Evolutionary conservation across 2,113 vertebrate species (phyloP), one percentile per base, ranked within the genome.

Genomic region (Mustela lutreola): DNA sequence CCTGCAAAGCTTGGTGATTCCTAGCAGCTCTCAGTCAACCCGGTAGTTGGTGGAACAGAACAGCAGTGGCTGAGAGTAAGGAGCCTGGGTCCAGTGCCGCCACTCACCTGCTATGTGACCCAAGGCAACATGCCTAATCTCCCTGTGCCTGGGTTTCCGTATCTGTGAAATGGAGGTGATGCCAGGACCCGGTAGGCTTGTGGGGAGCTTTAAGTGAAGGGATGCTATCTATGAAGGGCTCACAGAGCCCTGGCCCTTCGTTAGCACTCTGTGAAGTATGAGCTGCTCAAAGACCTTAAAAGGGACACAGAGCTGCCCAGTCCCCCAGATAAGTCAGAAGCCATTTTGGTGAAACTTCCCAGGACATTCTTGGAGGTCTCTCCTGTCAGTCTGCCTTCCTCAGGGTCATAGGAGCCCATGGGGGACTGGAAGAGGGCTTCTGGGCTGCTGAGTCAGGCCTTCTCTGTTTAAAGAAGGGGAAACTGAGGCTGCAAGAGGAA

Each of bases 221-320:
- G 3, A 3, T 11, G 83, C 15, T n/a, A 4, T 11, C 15, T n/a
- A 3, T 11, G 31, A 56, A 11, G 58, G 2, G 26, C 24, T 5
- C 0, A 58, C 18, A 26, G 3, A 21, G 14, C 18, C 2, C 81
- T 4, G 50, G 71, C 33, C 71, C 1, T 0, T 1, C 8, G 75
- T 3, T 10, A 18, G 65, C n/a, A 18, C 48, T 67, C 89, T 0
- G 3, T 28, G 33, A 2, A 31, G 65, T 24, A 7, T 4, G 65
- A 21, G 28, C 71, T 31, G 39, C 33, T 6, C 36, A 67, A 28
- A 9, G 7, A 50, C 18, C 42, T 83, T 19, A 33, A 36, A 48
- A 21, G 39, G 53, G 15, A 11, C 71, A 7, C 7, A 21, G 67
- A 53, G 16, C 22, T 22, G 15, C 26, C 56, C 53, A 18, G 15